Percentiles rank a stretch among this genome's conserved stretches.
These are phyloP conservation scores for Drosophila picticornis DNA, from an alignment of 2,888 invertebrate species.

Conservation along the genomic window DNA sequence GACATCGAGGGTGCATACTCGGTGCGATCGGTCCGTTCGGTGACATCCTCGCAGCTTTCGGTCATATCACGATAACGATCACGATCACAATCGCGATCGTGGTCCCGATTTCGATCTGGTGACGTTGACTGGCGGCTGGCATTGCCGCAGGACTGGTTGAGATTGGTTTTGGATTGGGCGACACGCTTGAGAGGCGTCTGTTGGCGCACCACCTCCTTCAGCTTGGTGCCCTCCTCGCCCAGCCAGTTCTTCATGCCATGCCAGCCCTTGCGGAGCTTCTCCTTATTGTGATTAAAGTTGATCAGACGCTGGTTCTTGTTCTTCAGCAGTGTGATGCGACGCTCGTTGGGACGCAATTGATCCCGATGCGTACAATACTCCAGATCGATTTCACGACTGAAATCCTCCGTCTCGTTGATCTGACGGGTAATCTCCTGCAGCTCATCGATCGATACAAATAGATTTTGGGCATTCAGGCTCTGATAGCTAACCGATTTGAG, in stretches of 20 bases:
- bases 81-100: constrained; percentile 9
- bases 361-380: constrained; percentile 85
- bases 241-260: constrained; percentile 85
- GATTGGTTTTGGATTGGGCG: constrained; percentile 75
- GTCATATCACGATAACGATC: constrained; percentile 29
- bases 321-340: constrained; percentile 84
- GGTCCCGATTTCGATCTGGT: constrained; percentile 47
- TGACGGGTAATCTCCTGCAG: constrained; percentile 84
- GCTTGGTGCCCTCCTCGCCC: constrained; percentile 83
- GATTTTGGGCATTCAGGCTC: constrained; percentile 83
- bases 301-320: constrained; percentile 84
- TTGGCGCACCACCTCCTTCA: constrained; percentile 84
- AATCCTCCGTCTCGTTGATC: constrained; percentile 84
- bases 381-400: constrained; percentile 83
- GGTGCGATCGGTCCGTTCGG: constrained; percentile 60
- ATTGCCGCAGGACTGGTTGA: constrained; percentile 59
- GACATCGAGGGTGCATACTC: constrained; percentile 71
- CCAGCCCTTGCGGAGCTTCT: constrained; percentile 85
- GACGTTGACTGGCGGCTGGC: constrained; percentile 58
- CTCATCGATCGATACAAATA: constrained; percentile 85
- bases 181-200: constrained; percentile 84
- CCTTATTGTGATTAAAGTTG: constrained; percentile 83
- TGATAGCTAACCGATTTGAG: constrained; percentile 85
- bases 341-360: constrained; percentile 83
- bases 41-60: constrained; percentile 73